Base-by-base conservation (phyloP, 2,113 vertebrate species). In the Vidua chalybeata region DNA sequence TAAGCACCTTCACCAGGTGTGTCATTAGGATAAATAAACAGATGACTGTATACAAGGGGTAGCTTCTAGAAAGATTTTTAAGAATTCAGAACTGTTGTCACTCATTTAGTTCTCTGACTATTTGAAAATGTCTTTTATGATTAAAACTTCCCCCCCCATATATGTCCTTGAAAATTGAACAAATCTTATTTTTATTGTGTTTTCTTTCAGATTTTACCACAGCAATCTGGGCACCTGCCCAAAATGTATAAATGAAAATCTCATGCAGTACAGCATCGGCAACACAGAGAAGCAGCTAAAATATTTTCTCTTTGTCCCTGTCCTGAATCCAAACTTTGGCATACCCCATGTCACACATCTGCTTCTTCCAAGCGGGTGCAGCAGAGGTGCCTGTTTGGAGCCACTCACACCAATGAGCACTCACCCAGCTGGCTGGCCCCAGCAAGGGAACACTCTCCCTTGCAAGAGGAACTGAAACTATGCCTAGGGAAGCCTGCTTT, bases 381-480 rank as follows among this genome's bases (percentile, higher is more conserved):
- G 92, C n/a, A 51, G 88, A 96, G 91, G 83, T 97, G 97, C 91
- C 89, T 94, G 84, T 90, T 94, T 95, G 94, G 93, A 95, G 95
- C 73, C 27, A 2, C 73, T 87, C 2, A 2, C 93, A 89, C 90
- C 97, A 97, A 91, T 72, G 93, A 90, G 82, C 31, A 6, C 87
- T 94, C 1, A 0, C 45, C 27, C 67, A 19, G 85, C 15, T 8
- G 55, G 72, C 78, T n/a, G 58, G 95, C 84, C 74, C 39, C 31
- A 72, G 94, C 82, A 93, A 94, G 80, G 45, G 91, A 96, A 90
- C 10, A 26, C 37, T 55, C 51, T 93, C 92, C 69, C 55, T 78
- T 93, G 91, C 86, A 97, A 97, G 94, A 95, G 93, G 97, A 98
- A 98, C 94, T 87, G 91, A 95, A 96, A 97, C 75, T 39, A 89